Conservation (phyloP, 2,113 vertebrate species). For the Apus apus region DNA sequence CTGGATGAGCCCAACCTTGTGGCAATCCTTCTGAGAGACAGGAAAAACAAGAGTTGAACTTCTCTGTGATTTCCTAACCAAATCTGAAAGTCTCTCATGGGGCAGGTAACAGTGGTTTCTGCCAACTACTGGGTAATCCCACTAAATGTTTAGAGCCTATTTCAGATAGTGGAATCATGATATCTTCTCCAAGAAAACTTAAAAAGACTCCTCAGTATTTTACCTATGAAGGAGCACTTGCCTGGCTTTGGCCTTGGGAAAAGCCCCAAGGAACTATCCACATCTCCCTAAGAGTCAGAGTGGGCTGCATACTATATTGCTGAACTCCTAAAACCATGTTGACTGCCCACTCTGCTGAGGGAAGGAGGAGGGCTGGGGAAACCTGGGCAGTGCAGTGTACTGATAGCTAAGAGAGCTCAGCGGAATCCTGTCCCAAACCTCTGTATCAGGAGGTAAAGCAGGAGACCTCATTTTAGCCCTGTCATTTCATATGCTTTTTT, state of each 20-base stretch:
- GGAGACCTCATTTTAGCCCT: background rate
- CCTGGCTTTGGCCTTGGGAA: background rate
- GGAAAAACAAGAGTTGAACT: background rate
- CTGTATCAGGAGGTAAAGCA: background rate
- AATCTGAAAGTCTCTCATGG: background rate
- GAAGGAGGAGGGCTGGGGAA: background rate
- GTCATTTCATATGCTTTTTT: background rate
- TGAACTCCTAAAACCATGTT: background rate
- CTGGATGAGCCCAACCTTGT: background rate
- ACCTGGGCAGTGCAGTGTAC: background rate
- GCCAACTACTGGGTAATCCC: background rate
- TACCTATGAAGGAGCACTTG: background rate
- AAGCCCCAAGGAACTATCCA: background rate
- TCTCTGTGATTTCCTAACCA: background rate
- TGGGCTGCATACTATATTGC: background rate
- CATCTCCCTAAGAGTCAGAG: background rate
- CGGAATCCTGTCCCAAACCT: background rate
- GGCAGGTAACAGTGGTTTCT: background rate
- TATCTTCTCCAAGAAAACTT: background rate
- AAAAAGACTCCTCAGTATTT: background rate
- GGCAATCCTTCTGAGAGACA: background rate
- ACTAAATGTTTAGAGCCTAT: background rate
- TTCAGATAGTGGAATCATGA: background rate
- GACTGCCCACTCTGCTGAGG: background rate
- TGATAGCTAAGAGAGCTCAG: background rate